Conservation (phyloP, 2,113 vertebrate species). For the Chaenogobius annularis region DNA sequence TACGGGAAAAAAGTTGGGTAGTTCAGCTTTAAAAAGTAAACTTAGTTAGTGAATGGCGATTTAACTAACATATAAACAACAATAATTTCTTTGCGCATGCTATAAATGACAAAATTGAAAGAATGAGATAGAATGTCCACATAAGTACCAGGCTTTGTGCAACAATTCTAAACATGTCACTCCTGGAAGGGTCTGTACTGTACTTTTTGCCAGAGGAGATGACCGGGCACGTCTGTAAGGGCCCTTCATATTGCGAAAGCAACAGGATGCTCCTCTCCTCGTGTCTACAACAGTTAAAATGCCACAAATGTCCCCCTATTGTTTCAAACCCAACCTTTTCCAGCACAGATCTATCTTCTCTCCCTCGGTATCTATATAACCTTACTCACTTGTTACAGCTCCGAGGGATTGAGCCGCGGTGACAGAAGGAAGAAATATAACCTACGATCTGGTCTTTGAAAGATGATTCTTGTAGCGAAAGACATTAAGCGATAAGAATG, state of each 20-base stretch:
- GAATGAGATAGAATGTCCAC: no score
- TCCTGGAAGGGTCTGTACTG: no score
- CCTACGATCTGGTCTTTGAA: slow-evolving; percentile 24
- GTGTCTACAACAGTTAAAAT: not conserved
- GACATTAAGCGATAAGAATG: slow-evolving; percentile 41
- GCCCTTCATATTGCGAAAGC: not conserved
- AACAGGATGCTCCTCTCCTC: not conserved
- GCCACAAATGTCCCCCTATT: not conserved
- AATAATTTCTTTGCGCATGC: no score
- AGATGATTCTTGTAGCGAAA: slow-evolving; percentile 26
- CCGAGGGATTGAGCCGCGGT: slow-evolving; percentile 2
- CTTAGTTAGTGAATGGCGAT: no score
- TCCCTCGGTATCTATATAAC: slow-evolving; percentile 29
- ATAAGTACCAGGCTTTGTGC: no score
- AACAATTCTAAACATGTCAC: no score
- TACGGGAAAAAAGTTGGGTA: no score
- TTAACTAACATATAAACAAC: no score
- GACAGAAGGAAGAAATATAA: slow-evolving; percentile 29
- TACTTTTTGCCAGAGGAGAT: no score
- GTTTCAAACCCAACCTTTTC: slow-evolving; percentile 8
- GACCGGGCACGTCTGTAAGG: no score
- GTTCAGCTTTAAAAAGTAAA: no score
- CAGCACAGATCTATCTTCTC: slow-evolving; percentile 8
- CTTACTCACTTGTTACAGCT: slow-evolving; percentile 17
- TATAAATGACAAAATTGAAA: no score